Evolutionary conservation across 1,140 invertebrate species (phyloP).

Genomic region (Macrotrachela quadricornifera): DNA sequence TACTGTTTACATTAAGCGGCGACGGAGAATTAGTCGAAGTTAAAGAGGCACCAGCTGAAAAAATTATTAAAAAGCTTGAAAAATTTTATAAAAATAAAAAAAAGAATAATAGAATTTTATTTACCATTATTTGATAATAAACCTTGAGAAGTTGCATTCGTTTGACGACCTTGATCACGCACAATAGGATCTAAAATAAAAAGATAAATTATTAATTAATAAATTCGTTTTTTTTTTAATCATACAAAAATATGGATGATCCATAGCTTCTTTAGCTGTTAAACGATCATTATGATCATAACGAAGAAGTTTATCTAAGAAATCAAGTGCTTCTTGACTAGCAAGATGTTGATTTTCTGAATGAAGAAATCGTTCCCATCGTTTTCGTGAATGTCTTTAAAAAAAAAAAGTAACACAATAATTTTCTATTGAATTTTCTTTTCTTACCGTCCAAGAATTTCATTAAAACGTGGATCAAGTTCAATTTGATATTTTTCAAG

Average conservation of each 20-base stretch:
- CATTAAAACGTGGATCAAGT: constrained; percentile 89
- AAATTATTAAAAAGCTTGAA: too few relatives aligned
- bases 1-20: too few relatives aligned
- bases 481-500: constrained; percentile 99
- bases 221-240: too few relatives aligned
- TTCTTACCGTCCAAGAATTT: constrained; percentile 71
- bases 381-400: constrained; percentile 78
- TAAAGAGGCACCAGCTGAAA: too few relatives aligned
- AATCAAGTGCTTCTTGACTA: constrained; percentile 89
- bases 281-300: constrained; percentile 97
- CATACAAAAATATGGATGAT: constrained; percentile 72
- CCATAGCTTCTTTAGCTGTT: constrained; percentile 96
- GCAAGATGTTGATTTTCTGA: constrained; percentile 97
- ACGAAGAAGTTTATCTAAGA: constrained; percentile 84
- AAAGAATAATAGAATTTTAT: too few relatives aligned
- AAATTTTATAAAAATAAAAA: too few relatives aligned
- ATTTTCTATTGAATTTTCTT: neutral
- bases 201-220: too few relatives aligned
- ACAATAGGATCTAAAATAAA: too few relatives aligned
- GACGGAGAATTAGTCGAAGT: too few relatives aligned
- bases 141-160: too few relatives aligned
- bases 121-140: too few relatives aligned
- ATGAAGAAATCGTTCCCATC: constrained; percentile 98
- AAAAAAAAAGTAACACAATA: neutral
- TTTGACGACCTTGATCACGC: too few relatives aligned